Base-by-base conservation (phyloP, 1,140 invertebrate species). In the Oedothorax gibbosus region DNA sequence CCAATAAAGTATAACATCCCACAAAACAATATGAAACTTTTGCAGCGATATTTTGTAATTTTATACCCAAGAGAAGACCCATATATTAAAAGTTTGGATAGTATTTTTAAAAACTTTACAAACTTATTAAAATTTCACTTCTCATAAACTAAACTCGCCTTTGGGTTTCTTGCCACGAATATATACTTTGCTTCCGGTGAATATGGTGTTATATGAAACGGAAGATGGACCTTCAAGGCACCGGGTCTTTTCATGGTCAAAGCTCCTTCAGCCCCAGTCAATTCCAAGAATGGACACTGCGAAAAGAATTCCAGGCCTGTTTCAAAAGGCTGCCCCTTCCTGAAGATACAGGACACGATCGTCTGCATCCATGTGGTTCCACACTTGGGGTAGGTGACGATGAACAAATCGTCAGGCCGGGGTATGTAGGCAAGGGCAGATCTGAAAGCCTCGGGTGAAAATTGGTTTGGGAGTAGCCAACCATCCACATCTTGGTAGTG, bases 121-220 rank as follows among this genome's bases (percentile, higher is more conserved):
- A 5, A 35, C 5, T 35, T 35, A 35, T 35, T 35, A 35, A 35
- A 35, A 35, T 35, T 35, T 35, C 35, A 2, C 35, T 35, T 35
- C 35, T 71, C 35, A 5, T 2, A 35, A 35, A 86, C 51, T 75
- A 85, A 21, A 57, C 0, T 68, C 65, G 72, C 82, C 54, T 87
- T 87, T 15, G 86, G 86, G 75, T 87, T 87, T 51, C 86, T 84
- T 2, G 77, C 77, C 15, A 86, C 86, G 15, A 64, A 86, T 18
- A 86, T 78, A 53, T 87, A 87, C 49, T 87, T 87, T 6, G 86
- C 85, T n/a, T 80, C 49, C 3, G 62, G 76, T 0, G 84, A 86
- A n/a, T 51, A 87, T 0, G 86, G 86, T 56, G 76, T 69, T 49
- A 66, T n/a, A 20, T 87, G 4, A 66, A 71, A 87, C 7, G 86